Evolutionary conservation across 2,797 vertebrate genomes (phyloP), one percentile per base, ranked within the genome.

Genomic region (Mionectes olivaceus): DNA sequence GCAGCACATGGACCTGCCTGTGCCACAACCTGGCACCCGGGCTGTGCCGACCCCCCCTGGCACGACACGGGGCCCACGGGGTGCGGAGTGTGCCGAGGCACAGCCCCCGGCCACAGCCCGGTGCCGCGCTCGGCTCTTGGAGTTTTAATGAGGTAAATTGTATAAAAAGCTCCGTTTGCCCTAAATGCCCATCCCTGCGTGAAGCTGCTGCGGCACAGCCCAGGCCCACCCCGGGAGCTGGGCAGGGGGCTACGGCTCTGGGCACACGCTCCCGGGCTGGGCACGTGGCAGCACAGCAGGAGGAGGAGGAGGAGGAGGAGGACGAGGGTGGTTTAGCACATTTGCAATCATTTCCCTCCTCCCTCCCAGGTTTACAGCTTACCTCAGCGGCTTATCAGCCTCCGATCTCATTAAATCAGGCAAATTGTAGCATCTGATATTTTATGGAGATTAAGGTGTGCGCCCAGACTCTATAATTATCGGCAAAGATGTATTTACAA

Each of bases 371-470:
- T 95, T 95, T 83, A 71, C 92, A 92, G 94, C 94, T 97, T 92
- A 95, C 78, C 89, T 97, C 94, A 94, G 94, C 53, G 65, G 46
- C 96, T 95, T 90, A 95, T 94, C 96, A 94, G 70, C 93, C 96
- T 96, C 91, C 94, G 60, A 74, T 92, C 96, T 94, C 96, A 96
- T 97, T 97, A 97, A 97, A 97, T 96, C 96, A 96, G 94, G 94
- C 94, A 97, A 96, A 97, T 94, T 95, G 96, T 93, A 97, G 95
- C 96, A 95, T 95, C 97, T 92, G 95, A 96, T 96, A 92, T 94
- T 95, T 97, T 96, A 94, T 95, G 93, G 95, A 96, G 96, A 95
- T 94, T 65, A 95, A 97, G 94, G 95, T 89, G 81, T 23, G 93
- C 91, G 6, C 91, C 84, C 84, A 87, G 96, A 89, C 96, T 96